Evolutionary conservation across 2,113 vertebrate genomes (phyloP), one percentile per base, ranked within the genome.

Genomic region (Loxodonta africana): DNA sequence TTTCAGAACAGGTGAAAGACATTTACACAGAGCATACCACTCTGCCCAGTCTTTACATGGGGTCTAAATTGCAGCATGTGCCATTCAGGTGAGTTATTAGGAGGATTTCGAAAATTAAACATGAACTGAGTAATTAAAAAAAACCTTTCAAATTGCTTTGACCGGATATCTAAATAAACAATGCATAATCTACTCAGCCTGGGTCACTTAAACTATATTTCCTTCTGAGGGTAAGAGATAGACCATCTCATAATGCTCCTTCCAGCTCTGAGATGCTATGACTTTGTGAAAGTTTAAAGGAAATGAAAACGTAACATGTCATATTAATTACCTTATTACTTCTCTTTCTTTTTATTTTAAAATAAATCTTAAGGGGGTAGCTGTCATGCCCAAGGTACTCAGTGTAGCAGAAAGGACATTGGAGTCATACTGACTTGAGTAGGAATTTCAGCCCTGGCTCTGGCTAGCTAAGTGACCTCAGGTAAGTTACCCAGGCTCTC

Each of bases 71-170:
- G 33, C 0, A 62, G 26, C 30, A 23, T 21, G 2, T 63, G 21
- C 9, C 51, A 5, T 65, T 71, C 21, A 17, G 53, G 63, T 67
- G 44, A 74, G n/a, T 41, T 57, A 65, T 57, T 74, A 48, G 60
- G 20, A 91, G 51, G 30, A 80, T 60, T 87, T 73, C 90, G 62
- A 44, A 83, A 92, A 91, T 71, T 76, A 76, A 88, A 57, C 33
- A 63, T 41, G 30, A 89, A 21, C 8, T 26, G 26, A 65, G 53
- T 94, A 83, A 65, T 71, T 83, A 28, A 5, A 57, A 33, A 84
- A 28, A 83, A 53, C 2, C 12, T 93, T 95, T 65, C 14, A 26
- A 80, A 67, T 84, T 83, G 44, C 53, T 88, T 63, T 37, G 37
- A 78, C n/a, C 67, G 17, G 48, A 78, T 20, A 10, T 90, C 46